phyloP scores from a whole-genome alignment of 2,888 invertebrate species.

The Cryptus viduatorius region DNA sequence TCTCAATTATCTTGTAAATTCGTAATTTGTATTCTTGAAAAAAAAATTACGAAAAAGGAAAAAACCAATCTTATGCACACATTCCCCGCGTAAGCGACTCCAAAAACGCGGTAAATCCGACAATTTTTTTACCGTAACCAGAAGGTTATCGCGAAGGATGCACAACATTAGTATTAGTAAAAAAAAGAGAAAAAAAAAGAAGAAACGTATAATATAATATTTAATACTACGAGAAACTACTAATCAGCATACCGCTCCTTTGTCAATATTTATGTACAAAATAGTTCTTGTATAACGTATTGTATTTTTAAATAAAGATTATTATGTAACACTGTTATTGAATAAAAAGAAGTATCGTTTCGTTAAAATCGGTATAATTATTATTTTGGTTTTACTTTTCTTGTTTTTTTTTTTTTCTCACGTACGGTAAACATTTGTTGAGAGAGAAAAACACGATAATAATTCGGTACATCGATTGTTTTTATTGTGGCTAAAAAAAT shows the following conservation, averaged over 20 bases:
- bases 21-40: constrained; percentile 45
- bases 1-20: constrained; percentile 60
- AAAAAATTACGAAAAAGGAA: constrained; percentile 9
- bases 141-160: constrained; percentile 63
- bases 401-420: no score
- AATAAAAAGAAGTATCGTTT: constrained; percentile 70
- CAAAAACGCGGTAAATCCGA: constrained; percentile 64
- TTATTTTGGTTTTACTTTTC: background rate
- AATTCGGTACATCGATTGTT: constrained; percentile 22
- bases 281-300: constrained; percentile 72
- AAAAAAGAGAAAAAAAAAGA: constrained; percentile 41
- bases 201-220: constrained; percentile 62
- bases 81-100: constrained; percentile 70
- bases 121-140: constrained; percentile 69
- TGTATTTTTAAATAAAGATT: constrained; percentile 77
- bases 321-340: constrained; percentile 76
- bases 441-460: constrained; percentile 3
- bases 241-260: constrained; percentile 66
- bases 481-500: constrained; percentile 66
- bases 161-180: constrained; percentile 74
- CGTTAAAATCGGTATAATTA: constrained; percentile 48
- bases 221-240: constrained; percentile 67
- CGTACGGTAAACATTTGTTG: background rate
- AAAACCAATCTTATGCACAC: constrained; percentile 62
- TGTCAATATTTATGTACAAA: constrained; percentile 79